A percentile compares a stretch with the other conserved stretches of the same genome.
Evolutionary conservation across 2,113 vertebrate genomes (phyloP).

Genomic region (Plotosus lineatus): DNA sequence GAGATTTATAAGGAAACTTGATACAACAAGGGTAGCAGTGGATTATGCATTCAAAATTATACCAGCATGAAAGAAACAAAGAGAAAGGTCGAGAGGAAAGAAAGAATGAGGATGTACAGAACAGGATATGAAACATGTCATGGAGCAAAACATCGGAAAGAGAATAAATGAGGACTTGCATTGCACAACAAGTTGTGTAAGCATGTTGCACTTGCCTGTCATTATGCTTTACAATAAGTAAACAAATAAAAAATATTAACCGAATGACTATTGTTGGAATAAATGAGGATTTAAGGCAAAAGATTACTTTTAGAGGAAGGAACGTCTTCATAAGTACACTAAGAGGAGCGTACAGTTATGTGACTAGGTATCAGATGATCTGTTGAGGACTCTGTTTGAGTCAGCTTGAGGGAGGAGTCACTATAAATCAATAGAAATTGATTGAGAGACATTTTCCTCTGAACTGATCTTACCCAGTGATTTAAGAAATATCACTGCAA

Average conservation of each 20-base stretch:
- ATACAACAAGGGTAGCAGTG: slow-evolving; percentile 13
- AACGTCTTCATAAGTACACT: background rate
- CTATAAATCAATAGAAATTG: background rate
- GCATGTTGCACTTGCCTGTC: slow-evolving; percentile 53
- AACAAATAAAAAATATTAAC: background rate
- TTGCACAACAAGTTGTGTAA: slow-evolving; percentile 67
- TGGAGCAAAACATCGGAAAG: slow-evolving; percentile 68
- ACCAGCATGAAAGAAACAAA: slow-evolving; percentile 24
- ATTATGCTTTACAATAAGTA: slow-evolving; percentile 20
- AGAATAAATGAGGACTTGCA: slow-evolving; percentile 45
- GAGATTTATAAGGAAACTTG: slow-evolving; percentile 32
- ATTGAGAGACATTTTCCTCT: background rate
- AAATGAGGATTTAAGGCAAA: background rate
- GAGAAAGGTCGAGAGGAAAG: slow-evolving; percentile 27
- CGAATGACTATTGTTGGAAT: background rate
- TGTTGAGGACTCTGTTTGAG: background rate
- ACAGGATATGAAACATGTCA: slow-evolving; percentile 74
- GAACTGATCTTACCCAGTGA: background rate
- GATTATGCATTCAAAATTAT: background rate
- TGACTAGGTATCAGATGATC: background rate
- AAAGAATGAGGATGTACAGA: slow-evolving; percentile 73
- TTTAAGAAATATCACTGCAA: background rate
- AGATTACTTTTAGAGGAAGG: too few species aligned
- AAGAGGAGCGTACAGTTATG: background rate
- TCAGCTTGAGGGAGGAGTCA: background rate